phyloP scores from a whole-genome alignment of 2,113 vertebrate genomes.

The Laticauda laticaudata region DNA sequence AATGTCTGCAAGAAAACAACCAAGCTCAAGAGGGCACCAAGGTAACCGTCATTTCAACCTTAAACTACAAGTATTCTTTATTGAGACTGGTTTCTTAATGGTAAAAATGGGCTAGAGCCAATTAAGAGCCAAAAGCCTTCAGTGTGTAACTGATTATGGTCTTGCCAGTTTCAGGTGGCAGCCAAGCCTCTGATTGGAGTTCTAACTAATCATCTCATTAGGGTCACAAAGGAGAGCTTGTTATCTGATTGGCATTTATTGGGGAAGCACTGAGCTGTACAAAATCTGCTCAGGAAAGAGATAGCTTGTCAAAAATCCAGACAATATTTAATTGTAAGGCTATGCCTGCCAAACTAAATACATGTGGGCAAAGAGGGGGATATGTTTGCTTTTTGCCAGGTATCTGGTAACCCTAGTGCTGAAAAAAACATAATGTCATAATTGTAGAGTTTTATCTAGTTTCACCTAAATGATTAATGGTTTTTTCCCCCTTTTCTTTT shows the following conservation, averaged over 20 bases:
- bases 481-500: conserved; percentile 4
- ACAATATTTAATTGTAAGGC: not conserved
- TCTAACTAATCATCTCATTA: not conserved
- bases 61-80: no score
- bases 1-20: no score
- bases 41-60: no score
- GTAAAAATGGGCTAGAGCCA: not conserved
- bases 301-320: not conserved
- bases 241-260: not conserved
- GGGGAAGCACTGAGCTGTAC: not conserved
- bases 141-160: not conserved
- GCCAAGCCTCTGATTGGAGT: not conserved
- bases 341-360: not conserved
- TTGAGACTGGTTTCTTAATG: not conserved
- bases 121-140: not conserved
- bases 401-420: not conserved
- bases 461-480: not conserved
- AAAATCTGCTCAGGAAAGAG: not conserved
- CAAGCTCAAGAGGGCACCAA: no score
- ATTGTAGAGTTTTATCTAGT: not conserved
- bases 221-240: not conserved
- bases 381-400: not conserved
- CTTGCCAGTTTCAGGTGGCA: not conserved
- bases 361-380: not conserved
- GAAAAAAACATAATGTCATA: conserved; percentile 13